Evolutionary conservation across 1,140 invertebrate genomes (phyloP).

Genomic region (Bilobella aurantiaca): DNA sequence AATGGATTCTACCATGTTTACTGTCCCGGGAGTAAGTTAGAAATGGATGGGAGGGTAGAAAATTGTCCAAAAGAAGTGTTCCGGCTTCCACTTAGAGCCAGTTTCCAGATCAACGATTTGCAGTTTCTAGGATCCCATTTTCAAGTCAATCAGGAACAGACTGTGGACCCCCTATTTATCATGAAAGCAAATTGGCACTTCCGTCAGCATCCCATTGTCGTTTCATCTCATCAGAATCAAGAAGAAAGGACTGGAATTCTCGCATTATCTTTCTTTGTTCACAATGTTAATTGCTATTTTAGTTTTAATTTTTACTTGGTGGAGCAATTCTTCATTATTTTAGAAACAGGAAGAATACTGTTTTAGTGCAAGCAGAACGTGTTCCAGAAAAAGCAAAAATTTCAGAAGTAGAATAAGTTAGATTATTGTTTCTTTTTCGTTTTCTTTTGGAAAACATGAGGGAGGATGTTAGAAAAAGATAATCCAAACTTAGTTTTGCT

Average conservation of each 20-base stretch:
- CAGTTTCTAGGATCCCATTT: background rate
- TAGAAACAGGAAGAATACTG: background rate
- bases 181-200: constrained; percentile 2
- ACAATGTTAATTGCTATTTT: background rate
- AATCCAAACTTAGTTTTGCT: no score
- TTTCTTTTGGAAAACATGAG: no score
- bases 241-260: background rate
- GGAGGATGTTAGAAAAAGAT: no score
- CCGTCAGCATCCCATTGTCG: background rate
- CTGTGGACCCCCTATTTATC: background rate
- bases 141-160: background rate
- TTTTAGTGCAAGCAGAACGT: no score
- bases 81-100: background rate
- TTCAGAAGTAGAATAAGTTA: no score
- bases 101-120: constrained; percentile 2
- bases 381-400: no score
- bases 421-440: no score
- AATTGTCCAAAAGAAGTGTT: constrained; percentile 3
- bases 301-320: background rate
- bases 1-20: background rate
- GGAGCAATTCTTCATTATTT: background rate
- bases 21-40: background rate
- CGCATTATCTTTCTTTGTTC: background rate
- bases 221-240: background rate
- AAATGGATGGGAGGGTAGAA: background rate